phyloP scores from a whole-genome alignment of 1,140 invertebrate genomes.

The Meloidogyne floridensis region DNA sequence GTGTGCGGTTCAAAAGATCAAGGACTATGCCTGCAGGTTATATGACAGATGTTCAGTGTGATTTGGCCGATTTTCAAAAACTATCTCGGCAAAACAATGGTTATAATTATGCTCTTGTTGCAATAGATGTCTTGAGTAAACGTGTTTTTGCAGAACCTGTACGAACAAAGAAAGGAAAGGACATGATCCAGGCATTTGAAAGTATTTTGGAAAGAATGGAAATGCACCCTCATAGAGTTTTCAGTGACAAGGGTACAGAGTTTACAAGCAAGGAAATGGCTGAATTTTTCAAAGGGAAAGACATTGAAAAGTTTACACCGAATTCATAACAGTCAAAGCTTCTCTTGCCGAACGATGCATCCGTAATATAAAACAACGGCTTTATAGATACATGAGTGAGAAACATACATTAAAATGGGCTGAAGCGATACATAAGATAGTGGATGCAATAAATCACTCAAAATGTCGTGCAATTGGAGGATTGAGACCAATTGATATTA shows the following conservation, averaged over 20 bases:
- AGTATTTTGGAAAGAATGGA: constrained; percentile 22
- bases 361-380: constrained; percentile 36
- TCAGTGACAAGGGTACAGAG: constrained; percentile 35
- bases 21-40: constrained; percentile 35
- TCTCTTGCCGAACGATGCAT: constrained; percentile 40
- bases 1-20: constrained; percentile 13
- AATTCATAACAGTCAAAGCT: constrained; percentile 29
- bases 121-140: constrained; percentile 38
- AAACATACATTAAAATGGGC: constrained; percentile 29
- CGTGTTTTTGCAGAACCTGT: constrained; percentile 33
- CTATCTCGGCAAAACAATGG: constrained; percentile 25
- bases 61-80: constrained; percentile 27
- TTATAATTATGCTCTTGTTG: constrained; percentile 30
- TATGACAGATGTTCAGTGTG: constrained; percentile 42
- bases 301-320: constrained; percentile 21
- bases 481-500: constrained; percentile 32
- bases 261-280: constrained; percentile 24
- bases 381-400: constrained; percentile 41
- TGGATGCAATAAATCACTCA: constrained; percentile 41
- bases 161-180: constrained; percentile 17
- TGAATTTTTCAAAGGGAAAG: constrained; percentile 37
- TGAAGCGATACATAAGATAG: constrained; percentile 36
- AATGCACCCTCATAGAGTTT: constrained; percentile 18
- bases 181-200: constrained; percentile 34
- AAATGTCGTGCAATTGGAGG: constrained; percentile 33